Evolutionary conservation across 2,888 invertebrate species (phyloP).

Genomic region (Thereva unica): DNA sequence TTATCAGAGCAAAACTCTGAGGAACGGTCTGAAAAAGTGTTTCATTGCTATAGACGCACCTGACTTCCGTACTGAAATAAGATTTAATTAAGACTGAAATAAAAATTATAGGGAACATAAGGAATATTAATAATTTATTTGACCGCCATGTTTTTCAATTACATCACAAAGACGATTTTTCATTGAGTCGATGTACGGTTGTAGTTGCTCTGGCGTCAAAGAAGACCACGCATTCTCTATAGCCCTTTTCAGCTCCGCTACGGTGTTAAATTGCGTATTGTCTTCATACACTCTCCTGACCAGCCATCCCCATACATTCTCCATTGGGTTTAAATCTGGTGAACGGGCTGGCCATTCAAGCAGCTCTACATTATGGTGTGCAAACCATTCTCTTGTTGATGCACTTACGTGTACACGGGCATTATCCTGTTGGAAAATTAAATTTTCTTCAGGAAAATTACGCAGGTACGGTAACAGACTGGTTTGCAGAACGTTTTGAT

Average conservation of each 20-base stretch:
- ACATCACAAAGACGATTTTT: constrained; percentile 2
- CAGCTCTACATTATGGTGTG: neutral
- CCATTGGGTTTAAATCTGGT: constrained; percentile 2
- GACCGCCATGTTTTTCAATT: neutral
- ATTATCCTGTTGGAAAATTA: constrained; percentile 14
- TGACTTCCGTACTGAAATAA: neutral
- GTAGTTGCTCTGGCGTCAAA: neutral
- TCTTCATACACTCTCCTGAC: no score
- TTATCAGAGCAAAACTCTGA: no score
- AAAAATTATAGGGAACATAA: neutral
- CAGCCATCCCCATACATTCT: no score
- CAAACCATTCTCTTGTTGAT: constrained; percentile 1
- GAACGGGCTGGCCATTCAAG: constrained; percentile 4
- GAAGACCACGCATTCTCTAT: no score
- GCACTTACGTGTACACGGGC: constrained; percentile 9
- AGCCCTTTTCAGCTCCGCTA: no score
- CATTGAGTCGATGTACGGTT: neutral
- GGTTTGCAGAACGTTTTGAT: neutral
- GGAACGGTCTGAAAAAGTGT: neutral
- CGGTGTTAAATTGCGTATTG: no score
- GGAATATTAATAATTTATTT: constrained; percentile 5
- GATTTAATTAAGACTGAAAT: no score
- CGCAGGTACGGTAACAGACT: neutral
- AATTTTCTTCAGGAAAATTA: constrained; percentile 2
- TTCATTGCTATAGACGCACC: constrained; percentile 2